Evolutionary conservation across 2,113 vertebrate species (phyloP).

Genomic region (Pantherophis guttatus): DNA sequence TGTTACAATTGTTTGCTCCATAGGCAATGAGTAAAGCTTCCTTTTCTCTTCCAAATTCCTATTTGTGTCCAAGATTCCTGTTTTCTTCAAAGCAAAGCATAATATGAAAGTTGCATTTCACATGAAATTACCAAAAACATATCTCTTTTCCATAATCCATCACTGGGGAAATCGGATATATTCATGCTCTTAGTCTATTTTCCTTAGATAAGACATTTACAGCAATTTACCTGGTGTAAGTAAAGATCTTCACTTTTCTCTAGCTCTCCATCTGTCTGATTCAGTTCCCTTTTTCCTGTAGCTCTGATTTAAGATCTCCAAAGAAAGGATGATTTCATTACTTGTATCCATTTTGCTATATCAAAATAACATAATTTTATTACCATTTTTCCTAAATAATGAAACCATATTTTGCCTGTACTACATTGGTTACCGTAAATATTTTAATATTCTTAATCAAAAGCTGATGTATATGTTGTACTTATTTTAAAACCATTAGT

Average conservation of each 20-base stretch:
- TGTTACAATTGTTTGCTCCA: not conserved
- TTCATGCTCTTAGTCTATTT: not conserved
- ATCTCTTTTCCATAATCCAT: not conserved
- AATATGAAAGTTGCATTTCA: not conserved
- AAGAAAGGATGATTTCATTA: not conserved
- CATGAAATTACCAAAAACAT: not conserved
- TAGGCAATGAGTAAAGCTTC: not conserved
- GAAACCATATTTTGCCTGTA: not conserved
- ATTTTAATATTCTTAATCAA: not conserved
- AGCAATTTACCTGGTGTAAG: not conserved
- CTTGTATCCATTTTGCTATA: not conserved
- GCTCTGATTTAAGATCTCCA: not conserved
- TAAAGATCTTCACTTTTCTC: not conserved
- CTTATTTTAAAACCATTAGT: not conserved
- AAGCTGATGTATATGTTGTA: not conserved
- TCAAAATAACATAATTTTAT: not conserved
- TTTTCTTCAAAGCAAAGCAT: not conserved
- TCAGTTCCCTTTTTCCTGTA: not conserved
- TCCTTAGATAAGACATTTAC: not conserved
- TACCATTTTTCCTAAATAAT: not conserved
- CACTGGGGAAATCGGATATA: not conserved
- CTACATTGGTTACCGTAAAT: not conserved
- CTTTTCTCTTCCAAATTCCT: not conserved
- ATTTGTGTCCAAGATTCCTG: not conserved
- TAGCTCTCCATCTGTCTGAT: not conserved